Percentiles rank a stretch among this genome's conserved stretches.
These are phyloP conservation scores for Parazoanthus swiftii DNA, from an alignment of 92 coral and sea anemone species.

Conservation along the genomic window DNA sequence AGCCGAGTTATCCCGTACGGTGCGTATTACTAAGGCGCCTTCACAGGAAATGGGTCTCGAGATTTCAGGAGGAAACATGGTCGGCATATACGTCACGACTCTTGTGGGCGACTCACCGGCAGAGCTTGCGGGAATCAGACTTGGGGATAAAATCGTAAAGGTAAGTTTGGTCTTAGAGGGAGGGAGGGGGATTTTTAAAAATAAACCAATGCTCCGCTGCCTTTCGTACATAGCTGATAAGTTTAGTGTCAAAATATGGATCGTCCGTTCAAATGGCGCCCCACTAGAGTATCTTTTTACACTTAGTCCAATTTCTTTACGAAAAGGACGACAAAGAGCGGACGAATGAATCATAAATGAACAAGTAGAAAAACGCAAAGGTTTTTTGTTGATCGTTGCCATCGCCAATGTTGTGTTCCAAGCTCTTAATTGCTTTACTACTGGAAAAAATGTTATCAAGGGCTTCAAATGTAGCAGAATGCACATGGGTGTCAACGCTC, in stretches of 20 bases:
- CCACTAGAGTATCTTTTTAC: too few relatives aligned
- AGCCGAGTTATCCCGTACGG: slow-evolving; percentile 29
- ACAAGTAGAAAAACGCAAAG: too few relatives aligned
- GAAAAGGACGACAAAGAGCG: too few relatives aligned
- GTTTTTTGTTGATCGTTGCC: too few relatives aligned
- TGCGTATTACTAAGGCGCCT: slow-evolving; percentile 45
- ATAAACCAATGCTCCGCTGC: neutral
- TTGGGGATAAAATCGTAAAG: slow-evolving; percentile 49
- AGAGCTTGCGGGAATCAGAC: slow-evolving; percentile 50
- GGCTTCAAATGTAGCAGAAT: too few relatives aligned
- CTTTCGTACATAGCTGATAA: neutral
- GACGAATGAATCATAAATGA: too few relatives aligned
- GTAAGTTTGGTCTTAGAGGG: slow-evolving; percentile 18
- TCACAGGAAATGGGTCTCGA: slow-evolving; percentile 44
- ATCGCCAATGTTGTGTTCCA: neutral
- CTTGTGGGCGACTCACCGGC: slow-evolving; percentile 44
- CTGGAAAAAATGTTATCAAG: too few relatives aligned
- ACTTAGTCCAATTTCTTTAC: too few relatives aligned
- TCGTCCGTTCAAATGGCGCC: neutral
- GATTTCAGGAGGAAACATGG: slow-evolving; percentile 49
- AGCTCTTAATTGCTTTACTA: neutral
- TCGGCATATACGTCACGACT: slow-evolving; percentile 50
- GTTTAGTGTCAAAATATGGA: neutral
- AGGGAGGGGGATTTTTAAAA: neutral
- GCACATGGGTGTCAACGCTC: too few relatives aligned